A percentile compares a stretch with the other conserved stretches of the same genome.
phyloP scores from a whole-genome alignment of 2,113 vertebrate genomes.

The Oenanthe oenanthe region DNA sequence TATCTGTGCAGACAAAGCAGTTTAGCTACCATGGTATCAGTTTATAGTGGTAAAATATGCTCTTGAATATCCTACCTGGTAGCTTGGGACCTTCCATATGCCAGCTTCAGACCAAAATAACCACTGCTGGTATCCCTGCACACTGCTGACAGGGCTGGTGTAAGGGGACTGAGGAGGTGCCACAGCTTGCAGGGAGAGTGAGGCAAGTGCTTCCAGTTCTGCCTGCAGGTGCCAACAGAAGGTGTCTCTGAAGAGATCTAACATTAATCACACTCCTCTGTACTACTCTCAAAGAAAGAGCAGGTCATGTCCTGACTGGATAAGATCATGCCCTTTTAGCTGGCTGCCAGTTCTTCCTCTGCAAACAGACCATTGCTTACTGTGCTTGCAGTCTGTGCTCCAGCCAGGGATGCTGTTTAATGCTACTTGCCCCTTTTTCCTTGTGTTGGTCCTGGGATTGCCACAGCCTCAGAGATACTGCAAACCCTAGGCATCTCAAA shows the following conservation, averaged over 20 bases:
- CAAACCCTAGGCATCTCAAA: not conserved
- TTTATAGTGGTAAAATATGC: not conserved
- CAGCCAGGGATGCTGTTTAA: not conserved
- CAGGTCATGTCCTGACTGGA: not conserved
- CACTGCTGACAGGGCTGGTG: accelerated
- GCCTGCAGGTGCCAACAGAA: not conserved
- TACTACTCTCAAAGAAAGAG: not conserved
- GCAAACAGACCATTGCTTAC: not conserved
- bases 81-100: not conserved
- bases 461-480: not conserved
- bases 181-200: not conserved
- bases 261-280: not conserved
- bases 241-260: not conserved
- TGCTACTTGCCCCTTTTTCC: not conserved
- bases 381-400: not conserved
- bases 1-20: not conserved
- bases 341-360: not conserved
- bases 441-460: not conserved
- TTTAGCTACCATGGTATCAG: not conserved
- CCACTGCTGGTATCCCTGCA: not conserved
- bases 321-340: not conserved
- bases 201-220: not conserved
- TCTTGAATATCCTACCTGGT: not conserved
- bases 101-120: not conserved
- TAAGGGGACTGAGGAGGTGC: not conserved